Evolutionary conservation across 2,888 invertebrate genomes (phyloP).

Genomic region (Junonia oenone): DNA sequence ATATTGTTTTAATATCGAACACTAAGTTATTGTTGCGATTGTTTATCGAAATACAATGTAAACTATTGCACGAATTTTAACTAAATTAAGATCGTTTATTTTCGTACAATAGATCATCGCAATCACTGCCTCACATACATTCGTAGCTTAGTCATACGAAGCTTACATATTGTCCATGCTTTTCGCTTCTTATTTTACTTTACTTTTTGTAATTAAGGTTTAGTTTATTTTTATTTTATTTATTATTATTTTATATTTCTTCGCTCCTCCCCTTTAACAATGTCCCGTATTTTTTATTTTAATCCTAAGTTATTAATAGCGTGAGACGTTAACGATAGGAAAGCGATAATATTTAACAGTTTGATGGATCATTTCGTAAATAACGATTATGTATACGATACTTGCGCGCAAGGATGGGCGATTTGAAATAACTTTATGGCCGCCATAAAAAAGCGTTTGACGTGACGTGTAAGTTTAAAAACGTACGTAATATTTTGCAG

Average conservation of each 20-base stretch:
- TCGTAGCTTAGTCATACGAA: slow-evolving; percentile 74
- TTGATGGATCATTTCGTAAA: slow-evolving; percentile 32
- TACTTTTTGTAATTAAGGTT: slow-evolving; percentile 49
- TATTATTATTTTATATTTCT: slow-evolving; percentile 41
- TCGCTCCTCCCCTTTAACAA: slow-evolving; percentile 57
- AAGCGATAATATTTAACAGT: slow-evolving; percentile 14
- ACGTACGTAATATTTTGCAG: slow-evolving; percentile 37
- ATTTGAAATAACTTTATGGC: slow-evolving; percentile 41
- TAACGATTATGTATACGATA: slow-evolving; percentile 27
- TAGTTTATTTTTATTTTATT: slow-evolving; percentile 50
- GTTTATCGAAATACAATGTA: slow-evolving; percentile 20
- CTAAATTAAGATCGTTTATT: slow-evolving; percentile 37
- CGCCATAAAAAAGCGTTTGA: slow-evolving; percentile 27
- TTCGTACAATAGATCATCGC: slow-evolving; percentile 61
- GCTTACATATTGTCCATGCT: slow-evolving; percentile 70
- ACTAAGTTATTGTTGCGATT: slow-evolving; percentile 5
- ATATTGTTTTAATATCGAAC: slow-evolving; percentile 1
- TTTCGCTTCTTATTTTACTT: slow-evolving; percentile 68
- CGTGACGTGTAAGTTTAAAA: slow-evolving; percentile 30
- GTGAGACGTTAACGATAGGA: slow-evolving; percentile 38
- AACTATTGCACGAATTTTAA: slow-evolving; percentile 38
- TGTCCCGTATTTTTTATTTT: slow-evolving; percentile 41
- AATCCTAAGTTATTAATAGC: slow-evolving; percentile 33
- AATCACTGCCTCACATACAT: slow-evolving; percentile 79
- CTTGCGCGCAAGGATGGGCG: slow-evolving; percentile 34